These are phyloP conservation scores for Centropus unirufus DNA, from an alignment of 2,113 vertebrate genomes.

Conservation along the genomic window DNA sequence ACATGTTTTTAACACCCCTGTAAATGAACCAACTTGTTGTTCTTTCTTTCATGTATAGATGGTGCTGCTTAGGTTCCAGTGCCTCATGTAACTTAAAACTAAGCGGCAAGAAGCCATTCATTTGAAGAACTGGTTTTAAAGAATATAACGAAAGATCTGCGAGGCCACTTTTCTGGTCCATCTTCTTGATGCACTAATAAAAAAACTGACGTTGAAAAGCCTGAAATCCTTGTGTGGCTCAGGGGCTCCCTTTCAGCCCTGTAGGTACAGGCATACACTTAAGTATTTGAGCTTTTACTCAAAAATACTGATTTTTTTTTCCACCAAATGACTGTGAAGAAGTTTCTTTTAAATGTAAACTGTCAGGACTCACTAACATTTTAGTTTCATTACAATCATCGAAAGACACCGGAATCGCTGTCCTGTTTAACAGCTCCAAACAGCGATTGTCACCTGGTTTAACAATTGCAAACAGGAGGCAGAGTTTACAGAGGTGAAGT, in stretches of 20 bases:
- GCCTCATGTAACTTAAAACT: not conserved
- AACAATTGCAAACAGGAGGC: not conserved
- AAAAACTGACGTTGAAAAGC: not conserved
- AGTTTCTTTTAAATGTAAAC: not conserved
- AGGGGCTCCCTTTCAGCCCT: not conserved
- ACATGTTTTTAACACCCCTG: not conserved
- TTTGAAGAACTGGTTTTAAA: not conserved
- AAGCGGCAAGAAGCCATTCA: not conserved
- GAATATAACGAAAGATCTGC: not conserved
- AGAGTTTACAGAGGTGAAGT: not conserved
- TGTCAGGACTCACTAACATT: not conserved
- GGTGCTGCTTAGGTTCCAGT: not conserved
- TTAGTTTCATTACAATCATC: not conserved
- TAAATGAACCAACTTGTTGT: not conserved
- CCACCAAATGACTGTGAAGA: not conserved
- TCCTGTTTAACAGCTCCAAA: not conserved
- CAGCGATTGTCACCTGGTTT: not conserved
- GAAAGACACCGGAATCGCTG: not conserved
- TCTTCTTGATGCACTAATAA: not conserved
- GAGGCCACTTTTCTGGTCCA: not conserved
- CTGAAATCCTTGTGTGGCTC: not conserved
- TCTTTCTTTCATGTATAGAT: not conserved
- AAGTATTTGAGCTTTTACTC: not conserved
- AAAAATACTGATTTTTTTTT: not conserved
- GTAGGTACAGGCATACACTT: not conserved